Evolutionary conservation across 2,113 vertebrate genomes (phyloP), one percentile per base, ranked within the genome.

Genomic region (Macroglossus sobrinus): DNA sequence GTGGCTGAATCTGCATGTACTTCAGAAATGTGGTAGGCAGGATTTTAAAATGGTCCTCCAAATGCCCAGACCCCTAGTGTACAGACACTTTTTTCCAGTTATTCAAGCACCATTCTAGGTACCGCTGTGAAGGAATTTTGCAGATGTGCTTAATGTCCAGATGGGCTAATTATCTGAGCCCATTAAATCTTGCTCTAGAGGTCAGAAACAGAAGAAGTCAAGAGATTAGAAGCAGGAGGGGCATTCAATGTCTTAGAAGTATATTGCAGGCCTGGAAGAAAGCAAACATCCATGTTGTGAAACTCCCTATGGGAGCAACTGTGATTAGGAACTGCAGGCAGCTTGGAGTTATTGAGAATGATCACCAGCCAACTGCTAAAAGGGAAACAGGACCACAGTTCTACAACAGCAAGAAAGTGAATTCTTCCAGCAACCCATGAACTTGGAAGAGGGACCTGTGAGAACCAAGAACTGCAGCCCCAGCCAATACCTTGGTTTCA

Each of bases 121-220:
- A 21, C 50, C 38, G 12, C 69, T 71, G 19, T 53, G 68, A 89
- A 72, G 16, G 43, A 26, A 69, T 85, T 95, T 82, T 84, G 45
- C 26, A 93, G 53, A 69, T 91, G 13, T 68, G 38, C 94, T 72
- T 82, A 89, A 97, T 21, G 4, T 89, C 71, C 61, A 93, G 6
- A 47, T 79, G 5, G 5, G 1, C 4, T 74, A 45, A 59, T 75
- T 57, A 91, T 55, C 50, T 21, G 7, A 91, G 2, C 38, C 71
- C 57, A 74, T 87, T 87, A 93, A 71, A 66, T 86, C 47, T 78
- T 74, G 3, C 18, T 55, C 50, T 71, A 64, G 35, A 76, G 26
- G 19, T 95, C 61, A 71, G 74, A 96, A 24, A 75, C 33, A 16
- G 33, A 57, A 53, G 5, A 78, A 79, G 35, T 71, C 50, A 43